Conservation (phyloP, 2,797 vertebrate genomes). For the Sardinella longiceps region DNA sequence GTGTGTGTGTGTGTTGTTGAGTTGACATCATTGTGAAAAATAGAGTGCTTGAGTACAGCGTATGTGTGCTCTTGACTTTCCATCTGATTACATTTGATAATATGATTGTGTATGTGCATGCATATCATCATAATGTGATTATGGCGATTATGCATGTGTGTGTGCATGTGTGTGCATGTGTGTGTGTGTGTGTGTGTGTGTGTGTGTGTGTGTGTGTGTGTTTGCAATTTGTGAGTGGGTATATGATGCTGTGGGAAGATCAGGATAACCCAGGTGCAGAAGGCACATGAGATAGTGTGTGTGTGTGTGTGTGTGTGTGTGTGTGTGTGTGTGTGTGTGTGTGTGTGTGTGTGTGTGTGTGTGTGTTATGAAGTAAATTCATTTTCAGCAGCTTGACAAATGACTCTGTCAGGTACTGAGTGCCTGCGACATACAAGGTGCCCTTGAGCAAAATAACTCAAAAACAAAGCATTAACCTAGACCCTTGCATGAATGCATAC, state of each 20-base stretch:
- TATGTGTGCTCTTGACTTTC: neutral
- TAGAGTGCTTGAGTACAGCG: neutral
- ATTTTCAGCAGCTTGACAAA: conserved; percentile 69
- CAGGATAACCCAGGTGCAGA: conserved; percentile 16
- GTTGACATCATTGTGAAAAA: neutral
- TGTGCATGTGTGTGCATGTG: neutral
- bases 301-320: neutral
- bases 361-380: conserved; percentile 45
- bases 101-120: neutral
- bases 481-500: neutral
- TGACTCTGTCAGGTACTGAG: conserved; percentile 70
- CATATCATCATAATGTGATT: neutral
- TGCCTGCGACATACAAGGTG: conserved; percentile 70
- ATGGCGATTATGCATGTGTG: neutral
- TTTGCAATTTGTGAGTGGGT: neutral
- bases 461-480: conserved; percentile 50
- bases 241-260: neutral
- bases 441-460: conserved; percentile 59
- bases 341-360: conserved; percentile 5
- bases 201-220: neutral
- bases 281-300: neutral
- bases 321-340: conserved; percentile 20
- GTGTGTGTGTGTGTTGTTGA: neutral
- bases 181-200: neutral
- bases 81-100: conserved; percentile 8